These are phyloP conservation scores for Schrankia costaestrigalis DNA, from an alignment of 2,888 invertebrate genomes.

Conservation along the genomic window DNA sequence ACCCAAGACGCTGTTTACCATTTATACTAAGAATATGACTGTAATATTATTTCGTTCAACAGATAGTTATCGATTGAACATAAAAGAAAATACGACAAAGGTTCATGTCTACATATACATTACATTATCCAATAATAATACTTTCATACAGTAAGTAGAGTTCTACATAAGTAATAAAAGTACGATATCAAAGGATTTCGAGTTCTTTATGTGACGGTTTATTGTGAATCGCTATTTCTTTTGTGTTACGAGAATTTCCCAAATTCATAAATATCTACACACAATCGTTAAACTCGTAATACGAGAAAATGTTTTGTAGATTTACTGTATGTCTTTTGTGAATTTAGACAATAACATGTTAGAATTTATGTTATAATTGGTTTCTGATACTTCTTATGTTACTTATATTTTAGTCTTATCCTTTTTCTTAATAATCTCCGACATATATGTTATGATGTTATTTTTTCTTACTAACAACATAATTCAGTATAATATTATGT, in stretches of 20 bases:
- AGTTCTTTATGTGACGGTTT: slow-evolving; percentile 42
- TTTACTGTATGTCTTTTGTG: slow-evolving; percentile 16
- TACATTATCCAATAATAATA: slow-evolving; percentile 26
- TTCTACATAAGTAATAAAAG: slow-evolving; percentile 34
- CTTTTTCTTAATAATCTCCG: too few relatives aligned
- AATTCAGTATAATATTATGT: too few relatives aligned
- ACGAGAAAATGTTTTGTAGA: slow-evolving; percentile 18
- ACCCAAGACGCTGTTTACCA: neutral
- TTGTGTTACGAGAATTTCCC: slow-evolving; percentile 37
- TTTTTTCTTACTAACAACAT: too few relatives aligned
- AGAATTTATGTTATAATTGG: slow-evolving; percentile 14
- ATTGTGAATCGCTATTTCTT: slow-evolving; percentile 39
- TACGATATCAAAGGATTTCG: slow-evolving; percentile 52
- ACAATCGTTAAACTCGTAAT: slow-evolving; percentile 29
- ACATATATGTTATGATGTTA: too few relatives aligned
- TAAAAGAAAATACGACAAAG: slow-evolving; percentile 14
- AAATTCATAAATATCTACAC: slow-evolving; percentile 40
- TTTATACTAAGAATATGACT: neutral
- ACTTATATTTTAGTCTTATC: too few relatives aligned
- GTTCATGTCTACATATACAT: slow-evolving; percentile 19
- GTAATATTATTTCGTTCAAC: slow-evolving; percentile 5
- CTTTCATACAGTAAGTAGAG: slow-evolving; percentile 21
- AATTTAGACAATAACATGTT: slow-evolving; percentile 19
- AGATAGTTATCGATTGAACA: slow-evolving; percentile 7
- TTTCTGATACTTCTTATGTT: neutral